Base-by-base conservation (phyloP, 2,888 invertebrate genomes). In the Drosophila gaucha region DNA sequence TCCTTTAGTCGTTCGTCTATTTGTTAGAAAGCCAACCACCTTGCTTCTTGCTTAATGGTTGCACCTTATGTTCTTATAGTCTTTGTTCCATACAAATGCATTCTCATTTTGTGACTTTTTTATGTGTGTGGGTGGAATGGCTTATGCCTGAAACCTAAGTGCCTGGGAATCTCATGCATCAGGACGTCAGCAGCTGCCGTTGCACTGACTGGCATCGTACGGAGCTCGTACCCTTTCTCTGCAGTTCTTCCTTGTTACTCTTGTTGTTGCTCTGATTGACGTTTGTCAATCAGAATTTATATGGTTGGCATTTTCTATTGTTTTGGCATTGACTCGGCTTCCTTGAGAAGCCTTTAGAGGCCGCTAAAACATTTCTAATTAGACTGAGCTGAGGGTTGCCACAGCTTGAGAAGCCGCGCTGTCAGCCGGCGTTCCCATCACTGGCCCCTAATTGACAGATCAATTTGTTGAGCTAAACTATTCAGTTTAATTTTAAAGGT, bases 281-380 rank as follows among this genome's bases (percentile, higher is more conserved):
- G 73, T 73, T 83, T 86, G 89, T 82, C 88, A 88, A 88, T 88
- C 88, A 85, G 79, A 78, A 20, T 78, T 83, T 73, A 74, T 86
- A 75, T 49, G 50, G 16, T 59, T 64, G 51, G 46, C 56, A 49
- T 33, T 67, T 58, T 35, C 43, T 56, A 43, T 83, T 83, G 80
- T 75, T 60, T 64, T 80, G 51, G 66, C 65, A 57, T 57, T 60
- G 56, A 39, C 41, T 57, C 59, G 59, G 43, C 31, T 66, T 52
- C 20, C 59, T 47, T 46, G 55, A 51, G 65, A 54, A 58, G 67
- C 47, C 41, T 20, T 20, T 20, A n/a, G 30, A 46, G 56, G 67
- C 47, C 41, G 20, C 14, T 20, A n/a, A 20, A 46, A 54, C 59
- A 64, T 52, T 65, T 69, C 52, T 65, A 57, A 80, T 86, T 72